Percentiles rank a stretch among this genome's conserved stretches.
These are phyloP conservation scores for Brachymystax lenok DNA, from an alignment of 2,797 vertebrate genomes.

Conservation along the genomic window DNA sequence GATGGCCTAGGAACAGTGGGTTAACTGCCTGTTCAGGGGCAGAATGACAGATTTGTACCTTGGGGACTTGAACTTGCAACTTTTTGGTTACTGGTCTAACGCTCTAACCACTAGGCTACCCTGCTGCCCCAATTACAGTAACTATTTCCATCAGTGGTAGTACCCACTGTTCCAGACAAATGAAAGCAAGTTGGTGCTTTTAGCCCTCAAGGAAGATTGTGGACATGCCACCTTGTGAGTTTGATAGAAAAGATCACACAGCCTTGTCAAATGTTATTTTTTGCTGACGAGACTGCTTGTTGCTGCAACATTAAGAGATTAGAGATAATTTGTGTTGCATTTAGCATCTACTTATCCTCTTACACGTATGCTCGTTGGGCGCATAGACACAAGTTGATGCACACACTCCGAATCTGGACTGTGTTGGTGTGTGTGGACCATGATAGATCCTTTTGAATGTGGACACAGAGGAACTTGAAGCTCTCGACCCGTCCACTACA, in stretches of 20 bases:
- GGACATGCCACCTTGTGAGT: background rate
- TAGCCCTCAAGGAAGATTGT: background rate
- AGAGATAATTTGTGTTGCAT: background rate
- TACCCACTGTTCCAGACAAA: background rate
- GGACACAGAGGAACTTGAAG: too few relatives aligned
- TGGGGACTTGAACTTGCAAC: too few relatives aligned
- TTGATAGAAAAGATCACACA: background rate
- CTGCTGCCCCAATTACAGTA: background rate
- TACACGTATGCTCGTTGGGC: background rate
- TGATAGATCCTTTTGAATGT: too few relatives aligned
- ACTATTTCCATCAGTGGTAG: background rate
- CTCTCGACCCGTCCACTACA: too few relatives aligned
- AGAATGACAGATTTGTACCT: too few relatives aligned
- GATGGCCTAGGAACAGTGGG: too few relatives aligned
- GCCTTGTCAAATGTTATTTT: background rate
- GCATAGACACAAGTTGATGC: background rate
- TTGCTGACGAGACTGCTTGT: background rate
- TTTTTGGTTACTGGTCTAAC: too few relatives aligned
- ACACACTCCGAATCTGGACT: background rate
- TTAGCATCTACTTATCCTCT: background rate
- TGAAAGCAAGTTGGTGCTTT: background rate
- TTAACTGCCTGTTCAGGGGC: too few relatives aligned
- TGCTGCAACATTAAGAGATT: background rate
- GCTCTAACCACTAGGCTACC: too few relatives aligned
- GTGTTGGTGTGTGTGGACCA: too few relatives aligned